These are phyloP conservation scores for Spisula subtruncata DNA, from an alignment of 2,888 invertebrate genomes.

Conservation along the genomic window DNA sequence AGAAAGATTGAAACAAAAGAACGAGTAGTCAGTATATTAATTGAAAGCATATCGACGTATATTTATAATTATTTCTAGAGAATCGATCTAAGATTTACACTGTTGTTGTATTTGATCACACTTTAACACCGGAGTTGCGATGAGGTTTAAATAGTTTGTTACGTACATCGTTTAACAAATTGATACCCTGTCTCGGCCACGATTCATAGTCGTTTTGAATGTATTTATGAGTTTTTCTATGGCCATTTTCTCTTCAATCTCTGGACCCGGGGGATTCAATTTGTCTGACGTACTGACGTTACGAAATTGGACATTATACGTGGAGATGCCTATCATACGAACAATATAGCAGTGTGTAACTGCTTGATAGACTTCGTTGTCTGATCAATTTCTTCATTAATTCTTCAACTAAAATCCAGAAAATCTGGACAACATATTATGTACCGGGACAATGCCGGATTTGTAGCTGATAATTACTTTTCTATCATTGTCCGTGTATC, in stretches of 20 bases:
- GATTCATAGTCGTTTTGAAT: background rate
- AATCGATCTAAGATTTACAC: too few species aligned
- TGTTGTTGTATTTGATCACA: too few species aligned
- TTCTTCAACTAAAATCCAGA: background rate
- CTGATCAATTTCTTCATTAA: slow-evolving; percentile 16
- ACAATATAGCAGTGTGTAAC: background rate
- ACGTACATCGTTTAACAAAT: background rate
- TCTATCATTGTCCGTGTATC: background rate
- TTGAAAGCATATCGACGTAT: background rate
- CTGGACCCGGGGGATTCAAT: background rate
- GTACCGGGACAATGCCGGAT: background rate
- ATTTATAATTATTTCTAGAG: background rate
- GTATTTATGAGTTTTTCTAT: background rate
- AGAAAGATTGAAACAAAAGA: background rate
- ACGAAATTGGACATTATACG: slow-evolving; percentile 20
- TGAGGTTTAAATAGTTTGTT: background rate
- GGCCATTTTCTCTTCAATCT: background rate
- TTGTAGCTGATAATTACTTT: background rate
- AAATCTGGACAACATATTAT: background rate
- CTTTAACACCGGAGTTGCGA: too few species aligned
- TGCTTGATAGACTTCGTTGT: slow-evolving; percentile 12
- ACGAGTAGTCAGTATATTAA: background rate
- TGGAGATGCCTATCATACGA: background rate
- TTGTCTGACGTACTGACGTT: background rate
- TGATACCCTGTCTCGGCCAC: background rate